A percentile compares a stretch with the other conserved stretches of the same genome.
phyloP scores from a whole-genome alignment of 2,113 vertebrate species.

The Pogonocichla stellata region DNA sequence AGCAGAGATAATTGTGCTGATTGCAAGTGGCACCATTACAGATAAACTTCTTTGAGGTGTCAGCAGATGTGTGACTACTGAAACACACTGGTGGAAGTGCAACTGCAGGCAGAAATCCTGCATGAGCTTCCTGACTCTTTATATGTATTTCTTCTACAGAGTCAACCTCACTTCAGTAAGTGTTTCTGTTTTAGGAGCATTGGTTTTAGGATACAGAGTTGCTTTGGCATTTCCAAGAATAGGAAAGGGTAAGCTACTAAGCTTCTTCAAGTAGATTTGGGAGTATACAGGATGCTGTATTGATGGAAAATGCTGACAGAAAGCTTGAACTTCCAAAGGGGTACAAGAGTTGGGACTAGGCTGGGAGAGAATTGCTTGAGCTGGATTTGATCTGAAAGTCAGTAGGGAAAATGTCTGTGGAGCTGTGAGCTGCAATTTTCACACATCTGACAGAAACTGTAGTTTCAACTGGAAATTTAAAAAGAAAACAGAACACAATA shows the following conservation, averaged over 20 bases:
- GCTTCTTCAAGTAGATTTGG: background rate
- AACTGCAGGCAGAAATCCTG: background rate
- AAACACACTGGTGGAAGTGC: background rate
- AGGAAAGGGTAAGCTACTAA: background rate
- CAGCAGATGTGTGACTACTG: background rate
- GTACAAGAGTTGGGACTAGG: background rate
- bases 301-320: background rate
- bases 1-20: constrained; percentile 2
- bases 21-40: background rate
- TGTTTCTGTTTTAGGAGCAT: background rate
- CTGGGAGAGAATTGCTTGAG: background rate
- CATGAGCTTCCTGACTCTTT: background rate
- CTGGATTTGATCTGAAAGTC: background rate
- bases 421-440: background rate
- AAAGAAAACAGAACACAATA: background rate
- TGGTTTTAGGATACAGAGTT: background rate
- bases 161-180: background rate
- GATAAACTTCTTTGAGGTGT: background rate
- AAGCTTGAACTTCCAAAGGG: background rate
- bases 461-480: background rate
- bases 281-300: background rate
- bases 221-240: background rate
- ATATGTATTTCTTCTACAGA: background rate
- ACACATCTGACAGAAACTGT: background rate
- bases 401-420: background rate